Base-by-base conservation (phyloP, 2,888 invertebrate species). In the Sepioteuthis lessoniana region DNA sequence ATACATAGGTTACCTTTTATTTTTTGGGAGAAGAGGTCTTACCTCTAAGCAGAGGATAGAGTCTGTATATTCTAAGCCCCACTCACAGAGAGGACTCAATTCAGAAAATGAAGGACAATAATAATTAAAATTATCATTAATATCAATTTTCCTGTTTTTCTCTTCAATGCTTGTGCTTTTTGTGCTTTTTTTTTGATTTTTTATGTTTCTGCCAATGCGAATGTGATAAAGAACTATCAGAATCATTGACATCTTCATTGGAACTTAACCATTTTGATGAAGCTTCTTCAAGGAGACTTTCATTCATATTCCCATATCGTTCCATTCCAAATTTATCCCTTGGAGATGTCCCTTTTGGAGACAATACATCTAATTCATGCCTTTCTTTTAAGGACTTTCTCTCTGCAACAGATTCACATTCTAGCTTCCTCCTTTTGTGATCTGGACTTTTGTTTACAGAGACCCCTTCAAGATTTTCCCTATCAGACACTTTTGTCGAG, bases 171-270 rank as follows among this genome's bases (percentile, higher is more conserved):
- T 38, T 91, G 31, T 91, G 91, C 19, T 91, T 91, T 21, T 91
- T 91, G 38, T 91, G 38, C 31, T 91, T 91, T 91, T 91, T 91
- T 91, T 91, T 91, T 91, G 38, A 42, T 5, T n/a, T n/a, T n/a
- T n/a, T 5, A 42, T 91, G 91, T 91, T 91, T 91, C 91, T 91
- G 91, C 31, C n/a, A 8, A 28, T 91, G 42, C 1, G 28, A 16
- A 42, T n/a, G 42, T 5, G n/a, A 31, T 46, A 16, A 42, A 42
- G 31, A 31, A 4, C 38, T n/a, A 19, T 47, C 46, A 31, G 31
- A 38, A 5, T 91, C 38, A 2, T 90, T 25, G 7, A 38, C 21
- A 42, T 91, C 46, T 16, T 46, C 46, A 38, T n/a, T 21, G 31
- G 28, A 42, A 46, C 92, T n/a, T 8, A 35, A 35, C 76, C n/a